Evolutionary conservation across 2,113 vertebrate genomes (phyloP), one percentile per base, ranked within the genome.

Genomic region (Oostethus manadensis): DNA sequence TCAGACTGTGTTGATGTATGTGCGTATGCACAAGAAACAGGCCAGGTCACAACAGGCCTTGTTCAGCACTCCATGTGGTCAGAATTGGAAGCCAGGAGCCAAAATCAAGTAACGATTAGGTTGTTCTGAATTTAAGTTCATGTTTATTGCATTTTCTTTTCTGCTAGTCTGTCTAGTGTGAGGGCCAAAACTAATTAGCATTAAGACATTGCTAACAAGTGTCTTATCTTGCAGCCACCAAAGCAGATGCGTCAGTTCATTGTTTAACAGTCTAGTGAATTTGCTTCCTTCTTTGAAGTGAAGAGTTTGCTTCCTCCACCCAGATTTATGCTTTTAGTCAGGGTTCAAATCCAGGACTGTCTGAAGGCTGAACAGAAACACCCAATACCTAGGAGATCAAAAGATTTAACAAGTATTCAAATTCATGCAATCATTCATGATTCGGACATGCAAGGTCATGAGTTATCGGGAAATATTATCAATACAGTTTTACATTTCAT

Each of bases 61-160:
- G 48, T 67, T 21, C 49, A 38, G 67, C 49, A 57, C 56, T n/a
- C 9, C 15, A 38, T 5, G 58, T 22, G 43, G 58, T 60, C 15
- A 46, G 1, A 65, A 66, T 77, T 71, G 67, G 33, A 35, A 75
- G 38, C 60, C 35, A 55, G 50, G 45, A 74, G 64, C 51, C 53
- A 73, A 71, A 64, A 66, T 35, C 62, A 51, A 38, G 26, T 26
- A 20, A 14, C 3, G 38, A 38, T 35, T 20, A 2, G 10, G 11
- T 40, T 21, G 21, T 40, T 13, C 10, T 40, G n/a, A 40, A 55
- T 21, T 21, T 2, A 40, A 21, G 35, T 40, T 40, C 8, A 55
- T 20, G n/a, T 55, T 20, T 26, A 33, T 26, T 35, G 48, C 23
- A 61, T 58, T 70, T 42, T 18, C 15, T 46, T 45, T 17, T 40